Conservation (phyloP, 2,797 vertebrate genomes). For the Hippocampus kuda region DNA sequence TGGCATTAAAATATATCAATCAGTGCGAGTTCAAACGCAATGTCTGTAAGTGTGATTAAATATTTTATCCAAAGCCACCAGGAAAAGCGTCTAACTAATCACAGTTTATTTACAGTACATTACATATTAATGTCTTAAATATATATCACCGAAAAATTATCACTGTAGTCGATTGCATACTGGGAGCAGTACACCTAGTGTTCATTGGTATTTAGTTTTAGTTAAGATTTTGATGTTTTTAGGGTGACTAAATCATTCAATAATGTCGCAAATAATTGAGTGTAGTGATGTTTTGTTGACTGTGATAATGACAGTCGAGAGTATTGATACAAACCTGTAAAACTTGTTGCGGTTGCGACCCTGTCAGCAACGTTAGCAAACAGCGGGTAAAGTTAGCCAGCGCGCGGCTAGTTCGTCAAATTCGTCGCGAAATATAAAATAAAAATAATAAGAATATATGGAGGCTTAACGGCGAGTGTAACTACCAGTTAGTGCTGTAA, state of each 20-base stretch:
- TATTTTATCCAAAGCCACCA: not conserved
- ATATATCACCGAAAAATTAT: not conserved
- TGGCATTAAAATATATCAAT: not conserved
- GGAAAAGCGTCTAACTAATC: not conserved
- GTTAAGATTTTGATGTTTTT: not conserved
- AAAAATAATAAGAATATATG: not conserved
- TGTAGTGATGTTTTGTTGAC: not conserved
- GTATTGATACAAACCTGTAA: not conserved
- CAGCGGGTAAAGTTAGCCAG: not conserved
- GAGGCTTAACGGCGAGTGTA: not conserved
- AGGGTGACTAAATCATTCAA: not conserved
- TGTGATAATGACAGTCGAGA: not conserved
- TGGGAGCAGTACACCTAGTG: not conserved
- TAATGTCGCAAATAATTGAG: not conserved
- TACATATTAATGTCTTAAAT: not conserved
- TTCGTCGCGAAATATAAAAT: not conserved
- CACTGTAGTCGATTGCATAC: not conserved
- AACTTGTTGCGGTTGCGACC: not conserved
- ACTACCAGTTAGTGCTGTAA: not conserved
- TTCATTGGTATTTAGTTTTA: not conserved
- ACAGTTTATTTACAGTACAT: constrained; percentile 1
- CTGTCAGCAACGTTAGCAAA: not conserved
- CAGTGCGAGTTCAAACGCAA: not conserved
- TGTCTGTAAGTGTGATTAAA: not conserved
- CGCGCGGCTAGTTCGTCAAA: not conserved